Conservation (phyloP, 1,140 invertebrate genomes). For the Lethocerus indicus region DNA sequence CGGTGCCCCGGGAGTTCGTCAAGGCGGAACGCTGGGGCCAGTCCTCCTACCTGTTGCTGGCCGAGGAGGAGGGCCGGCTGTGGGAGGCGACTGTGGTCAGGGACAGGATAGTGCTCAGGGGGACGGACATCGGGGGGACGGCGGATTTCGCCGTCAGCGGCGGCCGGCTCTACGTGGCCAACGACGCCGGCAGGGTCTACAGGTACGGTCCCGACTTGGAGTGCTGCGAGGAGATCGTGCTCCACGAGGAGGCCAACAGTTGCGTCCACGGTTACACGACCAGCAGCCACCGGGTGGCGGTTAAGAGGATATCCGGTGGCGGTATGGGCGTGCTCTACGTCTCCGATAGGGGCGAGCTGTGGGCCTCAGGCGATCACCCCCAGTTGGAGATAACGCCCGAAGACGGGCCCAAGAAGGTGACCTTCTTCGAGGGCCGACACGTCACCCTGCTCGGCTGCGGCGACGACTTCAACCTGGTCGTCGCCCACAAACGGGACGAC, state of each 20-base stretch:
- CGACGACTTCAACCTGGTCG: slow-evolving; percentile 43
- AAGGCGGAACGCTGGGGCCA: no score
- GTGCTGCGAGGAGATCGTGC: slow-evolving; percentile 36
- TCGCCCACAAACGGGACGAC: slow-evolving; percentile 39
- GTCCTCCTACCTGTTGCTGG: no score
- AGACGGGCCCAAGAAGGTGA: slow-evolving; percentile 38
- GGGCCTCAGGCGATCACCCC: slow-evolving; percentile 52
- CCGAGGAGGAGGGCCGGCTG: no score
- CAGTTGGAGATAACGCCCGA: slow-evolving; percentile 42
- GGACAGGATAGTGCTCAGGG: slow-evolving; percentile 19
- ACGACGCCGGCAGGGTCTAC: slow-evolving; percentile 37
- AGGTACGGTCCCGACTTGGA: slow-evolving; percentile 34
- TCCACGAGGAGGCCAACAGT: slow-evolving; percentile 41
- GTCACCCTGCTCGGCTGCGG: slow-evolving; percentile 40
- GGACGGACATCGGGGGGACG: slow-evolving; percentile 24
- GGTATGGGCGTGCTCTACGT: slow-evolving; percentile 36
- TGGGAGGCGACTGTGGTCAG: neutral
- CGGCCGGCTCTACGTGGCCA: slow-evolving; percentile 38
- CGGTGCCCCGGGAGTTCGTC: no score
- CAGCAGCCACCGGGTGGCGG: slow-evolving; percentile 37
- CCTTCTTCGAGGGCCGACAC: slow-evolving; percentile 44
- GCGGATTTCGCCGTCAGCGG: slow-evolving; percentile 42
- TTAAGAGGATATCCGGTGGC: slow-evolving; percentile 25
- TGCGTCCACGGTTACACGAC: slow-evolving; percentile 44
- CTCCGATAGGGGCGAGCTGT: slow-evolving; percentile 48